Evolutionary conservation across 2,113 vertebrate species (phyloP), one percentile per base, ranked within the genome.

Genomic region (Chunga burmeisteri): DNA sequence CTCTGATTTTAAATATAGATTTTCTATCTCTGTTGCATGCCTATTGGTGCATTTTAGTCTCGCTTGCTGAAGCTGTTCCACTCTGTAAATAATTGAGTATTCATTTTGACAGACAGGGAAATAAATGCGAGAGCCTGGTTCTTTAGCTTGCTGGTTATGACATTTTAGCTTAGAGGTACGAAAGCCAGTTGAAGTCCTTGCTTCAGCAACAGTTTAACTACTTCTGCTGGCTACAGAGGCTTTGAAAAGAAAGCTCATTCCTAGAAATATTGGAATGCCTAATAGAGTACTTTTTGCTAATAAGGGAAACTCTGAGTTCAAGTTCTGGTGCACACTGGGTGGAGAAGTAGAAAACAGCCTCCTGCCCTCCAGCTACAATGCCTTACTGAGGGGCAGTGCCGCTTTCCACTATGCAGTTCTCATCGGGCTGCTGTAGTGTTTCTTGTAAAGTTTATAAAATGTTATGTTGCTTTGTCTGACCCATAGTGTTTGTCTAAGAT

Each of bases 61-160:
- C 0, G 4, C 87, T 93, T 82, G 78, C 65, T 94, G 91, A 93
- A 93, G 66, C 56, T 89, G 61, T 58, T 96, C 73, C 44, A 87
- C 49, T 91, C 75, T 95, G 94, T 96, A 96, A 96, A 97, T 97
- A 96, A 94, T 91, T 95, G 87, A 95, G 84, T 94, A 96, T 91
- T 95, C 87, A 96, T 94, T 91, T 94, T 91, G 94, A 93, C 90
- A 94, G 86, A 93, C 86, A 87, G 81, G 87, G 44, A 94, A 93
- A 89, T 87, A 82, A 81, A 96, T 87, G 66, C 87, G 87, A 82
- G 90, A 93, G 56, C 34, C 56, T 89, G 14, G 78, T 95, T 87
- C 66, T 88, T 94, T 90, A 96, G 73, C 40, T 85, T 75, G 40
- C 1, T 5, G 52, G 44, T 94, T 95, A 88, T 91, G 92, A 85